These are phyloP conservation scores for Rhynchophorus ferrugineus DNA, from an alignment of 1,140 invertebrate species.

Conservation along the genomic window DNA sequence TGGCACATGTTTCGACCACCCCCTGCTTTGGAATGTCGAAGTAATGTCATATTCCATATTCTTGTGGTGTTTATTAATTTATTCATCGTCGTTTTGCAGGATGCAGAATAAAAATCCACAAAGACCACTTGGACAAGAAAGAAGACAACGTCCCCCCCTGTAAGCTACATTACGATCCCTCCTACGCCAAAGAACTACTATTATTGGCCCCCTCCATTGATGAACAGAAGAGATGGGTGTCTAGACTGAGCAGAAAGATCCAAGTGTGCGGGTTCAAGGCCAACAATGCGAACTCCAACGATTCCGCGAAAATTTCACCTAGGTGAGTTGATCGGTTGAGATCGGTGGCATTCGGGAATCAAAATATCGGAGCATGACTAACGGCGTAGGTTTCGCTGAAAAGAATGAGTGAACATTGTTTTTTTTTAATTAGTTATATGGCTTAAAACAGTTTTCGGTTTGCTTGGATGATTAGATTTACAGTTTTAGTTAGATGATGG, in stretches of 20 bases:
- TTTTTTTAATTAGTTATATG: no score
- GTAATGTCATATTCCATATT: slow-evolving; percentile 45
- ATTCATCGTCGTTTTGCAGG: slow-evolving; percentile 49
- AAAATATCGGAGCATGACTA: slow-evolving; percentile 1
- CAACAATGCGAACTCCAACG: slow-evolving; percentile 55
- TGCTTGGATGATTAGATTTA: no score
- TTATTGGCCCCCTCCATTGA: slow-evolving; percentile 75
- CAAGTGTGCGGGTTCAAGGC: slow-evolving; percentile 89
- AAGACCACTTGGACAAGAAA: slow-evolving; percentile 86
- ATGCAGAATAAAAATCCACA: slow-evolving; percentile 93
- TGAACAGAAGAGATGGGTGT: slow-evolving; percentile 90
- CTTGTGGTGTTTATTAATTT: not conserved
- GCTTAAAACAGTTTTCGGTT: no score
- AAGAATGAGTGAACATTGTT: no score
- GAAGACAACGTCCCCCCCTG: slow-evolving; percentile 78
- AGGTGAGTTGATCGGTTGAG: slow-evolving; percentile 33
- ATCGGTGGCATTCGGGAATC: not conserved
- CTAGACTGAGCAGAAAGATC: slow-evolving; percentile 82
- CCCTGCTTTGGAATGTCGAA: slow-evolving; percentile 90
- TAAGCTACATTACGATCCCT: slow-evolving; percentile 90
- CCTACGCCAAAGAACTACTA: slow-evolving; percentile 84
- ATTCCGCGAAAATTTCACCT: slow-evolving; percentile 39
- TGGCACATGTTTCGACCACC: slow-evolving; percentile 97
- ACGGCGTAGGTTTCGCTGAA: not conserved
- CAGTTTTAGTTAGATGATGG: no score